Conservation (phyloP, 2,797 vertebrate genomes). For the Xenops minutus region DNA sequence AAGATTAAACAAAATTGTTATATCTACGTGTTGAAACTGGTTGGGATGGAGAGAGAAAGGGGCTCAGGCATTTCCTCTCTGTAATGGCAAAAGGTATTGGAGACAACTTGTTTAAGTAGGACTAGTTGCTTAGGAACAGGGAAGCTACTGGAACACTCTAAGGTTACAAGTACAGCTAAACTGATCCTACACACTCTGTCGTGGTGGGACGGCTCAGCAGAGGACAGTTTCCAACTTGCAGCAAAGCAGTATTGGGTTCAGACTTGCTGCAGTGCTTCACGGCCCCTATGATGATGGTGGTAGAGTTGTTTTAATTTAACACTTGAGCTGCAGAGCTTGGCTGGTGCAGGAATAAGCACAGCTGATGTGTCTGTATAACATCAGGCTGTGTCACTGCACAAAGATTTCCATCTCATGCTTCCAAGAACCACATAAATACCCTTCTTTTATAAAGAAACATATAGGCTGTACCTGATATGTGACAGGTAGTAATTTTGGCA, state of each 20-base stretch:
- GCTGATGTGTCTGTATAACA: not conserved
- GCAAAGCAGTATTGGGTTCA: not conserved
- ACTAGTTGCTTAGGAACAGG: constrained; percentile 71
- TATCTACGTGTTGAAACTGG: not conserved
- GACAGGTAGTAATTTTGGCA: not conserved
- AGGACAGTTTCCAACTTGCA: not conserved
- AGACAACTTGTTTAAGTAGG: constrained; percentile 48
- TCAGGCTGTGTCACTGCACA: not conserved
- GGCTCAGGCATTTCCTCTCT: not conserved
- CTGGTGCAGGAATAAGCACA: not conserved
- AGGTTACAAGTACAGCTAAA: constrained; percentile 73
- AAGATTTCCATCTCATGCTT: not conserved
- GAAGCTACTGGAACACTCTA: constrained; percentile 51
- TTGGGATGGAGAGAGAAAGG: not conserved
- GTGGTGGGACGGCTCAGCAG: not conserved
- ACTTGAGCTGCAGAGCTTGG: not conserved
- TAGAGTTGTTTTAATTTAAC: not conserved
- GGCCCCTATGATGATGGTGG: not conserved
- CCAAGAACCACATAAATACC: not conserved
- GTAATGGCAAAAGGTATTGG: not conserved
- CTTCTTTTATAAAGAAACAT: not conserved
- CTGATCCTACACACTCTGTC: constrained; percentile 72
- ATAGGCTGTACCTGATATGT: not conserved
- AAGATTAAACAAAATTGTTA: not conserved
- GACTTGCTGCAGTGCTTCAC: not conserved